Evolutionary conservation across 2,888 invertebrate species (phyloP).

Genomic region (Incurvaria masculella): DNA sequence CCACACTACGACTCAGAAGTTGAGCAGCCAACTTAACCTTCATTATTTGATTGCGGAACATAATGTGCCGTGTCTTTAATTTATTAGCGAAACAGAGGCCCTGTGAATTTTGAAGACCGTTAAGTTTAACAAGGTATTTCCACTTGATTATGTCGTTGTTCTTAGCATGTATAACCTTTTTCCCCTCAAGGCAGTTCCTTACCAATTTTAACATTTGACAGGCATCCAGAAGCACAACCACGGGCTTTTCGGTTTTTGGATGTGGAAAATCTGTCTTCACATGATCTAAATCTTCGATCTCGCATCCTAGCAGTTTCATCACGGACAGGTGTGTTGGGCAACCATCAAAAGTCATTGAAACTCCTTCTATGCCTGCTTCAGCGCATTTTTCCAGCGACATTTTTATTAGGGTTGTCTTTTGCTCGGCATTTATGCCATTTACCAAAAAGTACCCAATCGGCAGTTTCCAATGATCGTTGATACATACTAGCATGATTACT

Average conservation of each 20-base stretch:
- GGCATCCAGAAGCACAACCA: not conserved
- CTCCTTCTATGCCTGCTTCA: not conserved
- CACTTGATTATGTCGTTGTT: not conserved
- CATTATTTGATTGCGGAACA: not conserved
- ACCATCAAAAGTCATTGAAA: conserved; percentile 2
- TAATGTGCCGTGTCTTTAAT: not conserved
- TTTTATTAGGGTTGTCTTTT: not conserved
- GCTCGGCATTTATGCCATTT: not conserved
- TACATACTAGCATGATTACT: not conserved
- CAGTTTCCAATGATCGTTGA: conserved; percentile 1
- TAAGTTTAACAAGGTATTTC: not conserved
- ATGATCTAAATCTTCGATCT: not conserved
- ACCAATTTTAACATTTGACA: not conserved
- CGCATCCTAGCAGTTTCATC: not conserved
- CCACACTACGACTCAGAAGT: not conserved
- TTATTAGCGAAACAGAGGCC: not conserved
- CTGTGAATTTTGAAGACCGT: not conserved
- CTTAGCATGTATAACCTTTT: not conserved
- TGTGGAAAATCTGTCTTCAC: not conserved
- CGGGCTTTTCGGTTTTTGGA: not conserved
- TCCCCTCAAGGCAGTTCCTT: not conserved
- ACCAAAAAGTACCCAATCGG: conserved; percentile 3
- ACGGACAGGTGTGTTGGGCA: conserved; percentile 1
- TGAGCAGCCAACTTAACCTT: not conserved
- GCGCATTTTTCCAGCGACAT: not conserved